Base-by-base conservation (phyloP, 2,113 vertebrate genomes). In the Cricetomys ansorgei region DNA sequence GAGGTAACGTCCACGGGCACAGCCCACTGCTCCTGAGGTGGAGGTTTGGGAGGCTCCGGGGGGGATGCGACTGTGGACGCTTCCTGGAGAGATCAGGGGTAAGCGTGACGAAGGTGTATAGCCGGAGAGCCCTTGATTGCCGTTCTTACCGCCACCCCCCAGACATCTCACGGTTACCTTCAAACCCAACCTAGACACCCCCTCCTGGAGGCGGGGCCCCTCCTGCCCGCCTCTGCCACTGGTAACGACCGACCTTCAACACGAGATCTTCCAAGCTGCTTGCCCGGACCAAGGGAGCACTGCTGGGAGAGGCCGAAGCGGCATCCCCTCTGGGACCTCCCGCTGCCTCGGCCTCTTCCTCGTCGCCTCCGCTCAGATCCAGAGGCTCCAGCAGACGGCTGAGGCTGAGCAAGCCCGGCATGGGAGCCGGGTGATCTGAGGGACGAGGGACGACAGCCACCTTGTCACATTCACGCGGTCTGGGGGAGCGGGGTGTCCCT, bases 251-350 rank as follows among this genome's bases (percentile, higher is more conserved):
- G 53, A 98, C 99, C 99, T 99, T 98, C 90, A 99, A 98, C 81
- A 99, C 99, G 37, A 99, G 97, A 50, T 99, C 99, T 93, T 99
- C 99, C 37, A 99, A 97, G 90, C 99, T 99, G 98, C 99, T 99
- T 21, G 99, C 98, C 97, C 99, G 98, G 15, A 96, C 98, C 72
- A 99, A 95, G 92, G 95, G 59, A 34, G 37, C 62, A 12, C 67
- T 59, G 76, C 45, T 43, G 37, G 98, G 67, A 55, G 93, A 43
- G 34, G 85, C 69, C 1, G 91, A 15, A 5, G 5, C 53, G 6
- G n/a, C 92, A 27, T 89, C 65, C 79, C 62, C 80, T 80, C 72
- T 17, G 43, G 83, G 37, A 6, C 86, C 57, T 4, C 84, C 95
- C 7, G 57, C 86, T 84, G 95, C 53, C 65, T 98, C 98, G 62